Evolutionary conservation across 2,113 vertebrate species (phyloP).

Genomic region (Pseudopodoces humilis): DNA sequence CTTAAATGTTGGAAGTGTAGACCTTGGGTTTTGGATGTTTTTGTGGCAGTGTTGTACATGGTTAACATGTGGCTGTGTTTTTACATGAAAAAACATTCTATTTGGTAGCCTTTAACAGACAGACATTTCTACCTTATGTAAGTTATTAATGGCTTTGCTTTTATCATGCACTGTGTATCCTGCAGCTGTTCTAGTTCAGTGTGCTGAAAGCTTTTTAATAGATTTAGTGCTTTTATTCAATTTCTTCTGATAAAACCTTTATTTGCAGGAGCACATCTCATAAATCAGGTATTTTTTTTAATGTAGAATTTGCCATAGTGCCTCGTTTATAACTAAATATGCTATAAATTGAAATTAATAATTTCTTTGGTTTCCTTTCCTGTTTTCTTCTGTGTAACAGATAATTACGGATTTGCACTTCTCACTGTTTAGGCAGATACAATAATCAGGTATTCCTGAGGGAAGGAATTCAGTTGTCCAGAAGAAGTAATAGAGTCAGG

Average conservation of each 20-base stretch:
- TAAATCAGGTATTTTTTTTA: background rate
- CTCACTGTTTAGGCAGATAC: background rate
- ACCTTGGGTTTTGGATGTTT: background rate
- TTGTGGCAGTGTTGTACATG: background rate
- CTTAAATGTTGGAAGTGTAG: background rate
- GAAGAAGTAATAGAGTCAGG: background rate
- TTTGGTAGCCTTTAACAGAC: background rate
- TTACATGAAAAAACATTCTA: background rate
- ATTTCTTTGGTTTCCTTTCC: background rate
- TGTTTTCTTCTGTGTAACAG: background rate
- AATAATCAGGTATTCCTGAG: background rate
- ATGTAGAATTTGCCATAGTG: background rate
- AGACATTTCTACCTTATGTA: background rate
- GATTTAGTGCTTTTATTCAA: background rate
- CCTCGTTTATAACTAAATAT: background rate
- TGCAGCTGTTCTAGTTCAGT: background rate
- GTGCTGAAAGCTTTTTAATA: slow-evolving; percentile 31
- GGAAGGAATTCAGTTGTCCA: background rate
- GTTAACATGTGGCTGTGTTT: background rate
- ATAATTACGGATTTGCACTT: background rate
- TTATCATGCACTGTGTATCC: background rate
- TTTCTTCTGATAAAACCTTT: background rate
- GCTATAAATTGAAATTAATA: background rate
- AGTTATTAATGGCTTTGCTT: background rate
- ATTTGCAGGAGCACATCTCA: slow-evolving; percentile 15